These are phyloP conservation scores for Podarcis raffonei DNA, from an alignment of 2,113 vertebrate species.

Conservation along the genomic window DNA sequence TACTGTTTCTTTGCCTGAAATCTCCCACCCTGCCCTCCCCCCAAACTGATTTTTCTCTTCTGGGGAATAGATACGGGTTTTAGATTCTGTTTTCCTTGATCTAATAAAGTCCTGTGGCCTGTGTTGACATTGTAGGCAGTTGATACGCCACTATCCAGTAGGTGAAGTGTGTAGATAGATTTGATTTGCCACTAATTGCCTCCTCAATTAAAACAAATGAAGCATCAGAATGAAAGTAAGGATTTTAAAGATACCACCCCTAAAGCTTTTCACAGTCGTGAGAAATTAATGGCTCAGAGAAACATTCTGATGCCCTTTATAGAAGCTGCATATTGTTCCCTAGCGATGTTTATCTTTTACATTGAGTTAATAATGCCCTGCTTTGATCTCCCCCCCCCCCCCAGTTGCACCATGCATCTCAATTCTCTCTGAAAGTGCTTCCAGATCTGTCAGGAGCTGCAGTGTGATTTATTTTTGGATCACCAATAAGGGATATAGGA, in stretches of 20 bases:
- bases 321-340: constrained; percentile 37
- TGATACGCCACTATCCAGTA: constrained; percentile 39
- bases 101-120: background rate
- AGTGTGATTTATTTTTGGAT: background rate
- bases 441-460: background rate
- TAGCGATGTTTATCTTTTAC: background rate
- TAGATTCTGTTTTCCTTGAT: background rate
- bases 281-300: constrained; percentile 62
- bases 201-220: constrained; percentile 76
- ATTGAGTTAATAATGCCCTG: background rate
- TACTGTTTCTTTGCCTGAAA: too few species aligned
- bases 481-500: background rate
- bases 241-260: constrained; percentile 43
- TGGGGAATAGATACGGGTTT: too few species aligned
- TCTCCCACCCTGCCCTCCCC: rapidly evolving
- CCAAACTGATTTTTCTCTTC: too few species aligned
- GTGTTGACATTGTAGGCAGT: too few species aligned
- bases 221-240: constrained; percentile 69
- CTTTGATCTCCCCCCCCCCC: background rate
- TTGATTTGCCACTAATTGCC: constrained; percentile 76
- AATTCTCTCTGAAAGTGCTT: background rate
- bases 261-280: constrained; percentile 66
- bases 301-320: constrained; percentile 42
- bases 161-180: constrained; percentile 66
- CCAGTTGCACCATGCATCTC: background rate